A percentile compares a stretch with the other conserved stretches of the same genome.
These are phyloP conservation scores for Zaprionus lachaisei DNA, from an alignment of 1,140 invertebrate species.

Conservation along the genomic window DNA sequence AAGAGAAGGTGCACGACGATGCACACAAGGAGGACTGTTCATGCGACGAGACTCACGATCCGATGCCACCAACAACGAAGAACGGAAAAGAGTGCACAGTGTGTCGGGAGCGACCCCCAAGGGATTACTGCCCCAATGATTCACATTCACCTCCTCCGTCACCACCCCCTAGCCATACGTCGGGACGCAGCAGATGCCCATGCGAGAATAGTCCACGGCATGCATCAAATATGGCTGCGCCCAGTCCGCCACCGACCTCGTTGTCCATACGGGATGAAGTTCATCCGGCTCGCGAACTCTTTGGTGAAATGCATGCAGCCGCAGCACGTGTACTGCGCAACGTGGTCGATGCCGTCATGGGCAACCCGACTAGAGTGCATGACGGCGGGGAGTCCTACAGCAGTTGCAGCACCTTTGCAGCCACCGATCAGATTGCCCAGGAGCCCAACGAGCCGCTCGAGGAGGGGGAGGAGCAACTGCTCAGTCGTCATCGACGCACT, in stretches of 20 bases:
- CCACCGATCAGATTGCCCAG: not conserved
- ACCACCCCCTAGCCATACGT: not conserved
- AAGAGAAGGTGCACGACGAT: not conserved
- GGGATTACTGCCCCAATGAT: conserved; percentile 22
- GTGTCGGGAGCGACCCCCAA: conserved; percentile 48
- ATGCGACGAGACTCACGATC: conserved; percentile 23
- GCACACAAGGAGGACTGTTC: not conserved
- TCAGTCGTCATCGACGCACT: conserved; percentile 37
- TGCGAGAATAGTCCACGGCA: conserved; percentile 51
- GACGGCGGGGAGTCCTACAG: conserved; percentile 9
- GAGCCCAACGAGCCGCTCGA: conserved; percentile 9
- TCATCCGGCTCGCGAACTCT: conserved; percentile 43
- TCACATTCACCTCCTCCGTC: conserved; percentile 33
- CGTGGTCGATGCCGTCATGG: conserved; percentile 45
- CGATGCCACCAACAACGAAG: not conserved
- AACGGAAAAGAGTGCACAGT: conserved; percentile 42
- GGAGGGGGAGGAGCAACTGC: conserved; percentile 23
- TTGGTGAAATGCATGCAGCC: conserved; percentile 48
- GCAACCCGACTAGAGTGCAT: conserved; percentile 10
- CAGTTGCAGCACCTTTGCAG: conserved; percentile 7
- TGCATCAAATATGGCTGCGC: not conserved
- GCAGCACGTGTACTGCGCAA: conserved; percentile 52
- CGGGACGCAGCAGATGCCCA: conserved; percentile 50
- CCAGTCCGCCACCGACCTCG: not conserved
- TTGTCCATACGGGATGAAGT: conserved; percentile 3